Percentiles rank a stretch among this genome's conserved stretches.
These are phyloP conservation scores for Phylloscopus collybita DNA, from an alignment of 2,797 vertebrate genomes.

Conservation along the genomic window DNA sequence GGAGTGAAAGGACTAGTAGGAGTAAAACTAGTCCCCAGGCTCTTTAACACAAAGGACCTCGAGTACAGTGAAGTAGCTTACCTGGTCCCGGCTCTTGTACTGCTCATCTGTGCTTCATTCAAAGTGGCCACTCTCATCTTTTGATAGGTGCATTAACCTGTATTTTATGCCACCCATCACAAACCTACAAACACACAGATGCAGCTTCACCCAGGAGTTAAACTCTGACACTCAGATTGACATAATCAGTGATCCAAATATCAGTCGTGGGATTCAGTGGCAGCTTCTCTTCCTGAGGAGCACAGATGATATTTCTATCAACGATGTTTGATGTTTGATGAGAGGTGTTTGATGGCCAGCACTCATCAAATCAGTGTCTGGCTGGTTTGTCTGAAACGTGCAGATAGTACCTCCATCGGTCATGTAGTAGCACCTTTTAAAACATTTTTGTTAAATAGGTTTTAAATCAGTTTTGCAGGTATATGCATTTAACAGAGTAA, in stretches of 20 bases:
- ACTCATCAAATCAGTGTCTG: neutral
- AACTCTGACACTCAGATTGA: neutral
- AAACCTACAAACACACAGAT: neutral
- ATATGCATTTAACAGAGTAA: constrained; percentile 23
- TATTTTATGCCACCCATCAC: neutral
- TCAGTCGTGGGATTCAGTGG: neutral
- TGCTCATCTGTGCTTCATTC: neutral
- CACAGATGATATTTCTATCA: neutral
- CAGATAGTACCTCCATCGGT: neutral
- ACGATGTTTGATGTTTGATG: neutral
- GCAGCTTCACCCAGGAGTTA: neutral
- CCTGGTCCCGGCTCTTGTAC: neutral
- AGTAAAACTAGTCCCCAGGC: neutral
- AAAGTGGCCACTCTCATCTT: neutral
- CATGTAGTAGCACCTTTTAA: neutral
- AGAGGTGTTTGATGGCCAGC: neutral
- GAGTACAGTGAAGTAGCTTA: neutral
- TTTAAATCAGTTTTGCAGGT: neutral
- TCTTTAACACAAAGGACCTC: neutral
- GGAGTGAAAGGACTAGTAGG: neutral
- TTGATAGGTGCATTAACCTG: neutral
- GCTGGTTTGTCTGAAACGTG: neutral
- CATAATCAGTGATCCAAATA: neutral
- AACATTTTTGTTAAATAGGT: neutral
- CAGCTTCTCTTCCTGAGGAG: neutral